Conservation (phyloP, 92 coral and sea anemone genomes). For the Ricordea florida region DNA sequence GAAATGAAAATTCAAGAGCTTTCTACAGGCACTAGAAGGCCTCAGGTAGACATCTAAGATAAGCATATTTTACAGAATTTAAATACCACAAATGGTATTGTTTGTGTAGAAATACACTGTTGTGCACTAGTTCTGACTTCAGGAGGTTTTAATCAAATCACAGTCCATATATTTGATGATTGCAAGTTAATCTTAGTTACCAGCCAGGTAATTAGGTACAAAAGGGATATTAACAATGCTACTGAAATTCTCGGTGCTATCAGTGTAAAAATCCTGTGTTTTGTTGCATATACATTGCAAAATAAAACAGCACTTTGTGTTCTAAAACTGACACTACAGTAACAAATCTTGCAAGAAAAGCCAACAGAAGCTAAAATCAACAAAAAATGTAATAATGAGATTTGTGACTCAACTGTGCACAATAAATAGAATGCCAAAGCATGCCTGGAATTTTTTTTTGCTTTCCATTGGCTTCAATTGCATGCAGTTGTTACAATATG, state of each 20-base stretch:
- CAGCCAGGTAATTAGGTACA: constrained; percentile 17
- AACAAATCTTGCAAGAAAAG: constrained; percentile 1
- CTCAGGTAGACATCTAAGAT: constrained; percentile 14
- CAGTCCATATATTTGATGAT: not conserved
- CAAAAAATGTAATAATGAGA: not conserved
- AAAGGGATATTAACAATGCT: constrained; percentile 13
- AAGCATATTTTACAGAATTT: constrained; percentile 43
- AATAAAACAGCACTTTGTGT: constrained; percentile 31
- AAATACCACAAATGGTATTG: constrained; percentile 34
- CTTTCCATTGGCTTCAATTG: constrained; percentile 18
- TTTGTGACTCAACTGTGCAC: not conserved
- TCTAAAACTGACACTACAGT: constrained; percentile 25
- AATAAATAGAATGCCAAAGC: constrained; percentile 16
- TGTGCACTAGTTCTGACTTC: constrained; percentile 4
- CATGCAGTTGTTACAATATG: too few species aligned
- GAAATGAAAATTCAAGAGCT: constrained; percentile 12
- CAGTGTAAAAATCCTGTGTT: not conserved
- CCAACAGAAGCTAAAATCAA: constrained; percentile 1
- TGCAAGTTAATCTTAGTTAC: constrained; percentile 1
- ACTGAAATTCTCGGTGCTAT: constrained; percentile 9
- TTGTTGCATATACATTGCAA: constrained; percentile 8
- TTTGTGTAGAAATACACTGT: constrained; percentile 34
- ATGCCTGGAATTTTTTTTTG: not conserved
- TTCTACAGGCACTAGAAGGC: constrained; percentile 23
- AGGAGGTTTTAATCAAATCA: constrained; percentile 9